phyloP scores from a whole-genome alignment of 1,140 invertebrate species.

The Papilio aristodemus region DNA sequence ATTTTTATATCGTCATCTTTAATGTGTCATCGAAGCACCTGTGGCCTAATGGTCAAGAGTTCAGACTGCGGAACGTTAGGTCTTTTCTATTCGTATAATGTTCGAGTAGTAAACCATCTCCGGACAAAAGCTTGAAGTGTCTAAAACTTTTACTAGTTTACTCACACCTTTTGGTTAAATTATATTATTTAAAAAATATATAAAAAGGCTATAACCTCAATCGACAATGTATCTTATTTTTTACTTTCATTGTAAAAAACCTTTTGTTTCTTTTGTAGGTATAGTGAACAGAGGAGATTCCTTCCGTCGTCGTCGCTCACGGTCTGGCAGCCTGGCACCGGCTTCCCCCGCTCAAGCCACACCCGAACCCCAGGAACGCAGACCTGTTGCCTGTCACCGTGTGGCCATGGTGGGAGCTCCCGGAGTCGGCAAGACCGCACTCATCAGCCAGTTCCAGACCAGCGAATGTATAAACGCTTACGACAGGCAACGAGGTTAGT shows the following conservation, averaged over 20 bases:
- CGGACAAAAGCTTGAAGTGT: no score
- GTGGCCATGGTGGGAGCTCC: constrained; percentile 92
- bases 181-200: no score
- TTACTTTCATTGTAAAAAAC: not conserved
- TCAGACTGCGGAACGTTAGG: no score
- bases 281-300: constrained; percentile 94
- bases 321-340: constrained; percentile 88
- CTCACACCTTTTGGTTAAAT: no score
- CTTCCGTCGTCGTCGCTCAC: constrained; percentile 88
- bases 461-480: constrained; percentile 97
- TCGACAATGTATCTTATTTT: no score
- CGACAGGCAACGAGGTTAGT: constrained; percentile 88
- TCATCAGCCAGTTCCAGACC: constrained; percentile 96
- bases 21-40: no score
- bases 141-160: no score
- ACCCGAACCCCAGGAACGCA: constrained; percentile 62
- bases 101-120: no score
- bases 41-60: no score
- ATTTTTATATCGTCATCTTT: no score
- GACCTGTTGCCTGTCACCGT: constrained; percentile 83
- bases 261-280: constrained; percentile 81
- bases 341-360: constrained; percentile 68
- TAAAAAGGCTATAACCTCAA: no score
- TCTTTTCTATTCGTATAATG: no score
- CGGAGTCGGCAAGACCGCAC: constrained; percentile 94